These are phyloP conservation scores for Caenorhabditis tropicalis DNA, from an alignment of 1,140 invertebrate species.

Conservation along the genomic window DNA sequence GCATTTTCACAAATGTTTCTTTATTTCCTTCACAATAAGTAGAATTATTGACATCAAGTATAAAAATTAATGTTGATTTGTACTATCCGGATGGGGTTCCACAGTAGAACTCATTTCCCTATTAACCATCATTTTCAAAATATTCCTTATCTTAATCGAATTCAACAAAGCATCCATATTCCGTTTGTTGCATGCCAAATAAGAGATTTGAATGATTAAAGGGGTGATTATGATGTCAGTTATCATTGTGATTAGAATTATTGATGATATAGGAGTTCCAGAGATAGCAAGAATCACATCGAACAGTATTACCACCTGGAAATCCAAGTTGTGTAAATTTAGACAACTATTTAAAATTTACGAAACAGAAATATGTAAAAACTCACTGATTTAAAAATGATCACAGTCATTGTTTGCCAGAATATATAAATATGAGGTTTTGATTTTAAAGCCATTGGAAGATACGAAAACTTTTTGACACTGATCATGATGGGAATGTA, in stretches of 20 bases:
- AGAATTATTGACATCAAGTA: neutral
- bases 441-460: neutral
- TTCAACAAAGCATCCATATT: neutral
- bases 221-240: neutral
- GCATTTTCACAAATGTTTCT: too few relatives aligned
- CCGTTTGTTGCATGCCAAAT: neutral
- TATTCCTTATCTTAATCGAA: neutral
- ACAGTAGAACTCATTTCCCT: neutral
- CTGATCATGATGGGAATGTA: neutral
- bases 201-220: neutral
- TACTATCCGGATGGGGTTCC: neutral
- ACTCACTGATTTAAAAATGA: neutral
- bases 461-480: neutral
- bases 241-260: neutral
- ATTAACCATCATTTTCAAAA: neutral
- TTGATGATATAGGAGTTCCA: neutral
- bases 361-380: neutral
- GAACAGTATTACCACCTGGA: neutral
- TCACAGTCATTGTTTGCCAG: neutral
- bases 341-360: neutral
- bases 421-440: neutral
- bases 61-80: neutral
- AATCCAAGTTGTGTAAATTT: neutral
- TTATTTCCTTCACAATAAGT: too few relatives aligned
- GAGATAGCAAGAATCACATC: neutral